Conservation (phyloP, 92 coral and sea anemone genomes). For the Desmophyllum pertusum region DNA sequence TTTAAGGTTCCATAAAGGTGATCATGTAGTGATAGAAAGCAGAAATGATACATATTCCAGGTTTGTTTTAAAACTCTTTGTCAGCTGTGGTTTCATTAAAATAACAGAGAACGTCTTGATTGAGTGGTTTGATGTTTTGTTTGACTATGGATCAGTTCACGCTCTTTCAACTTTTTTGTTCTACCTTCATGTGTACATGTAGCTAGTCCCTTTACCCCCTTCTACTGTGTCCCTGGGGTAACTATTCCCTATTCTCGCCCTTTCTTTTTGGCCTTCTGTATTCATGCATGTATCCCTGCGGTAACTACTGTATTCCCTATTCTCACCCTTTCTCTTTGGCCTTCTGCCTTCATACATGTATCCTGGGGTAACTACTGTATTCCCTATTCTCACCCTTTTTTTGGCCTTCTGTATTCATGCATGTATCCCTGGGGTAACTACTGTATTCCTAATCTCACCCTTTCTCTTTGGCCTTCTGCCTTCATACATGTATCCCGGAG, state of each 20-base stretch:
- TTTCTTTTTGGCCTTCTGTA: background rate
- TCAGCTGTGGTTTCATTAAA: background rate
- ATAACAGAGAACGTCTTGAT: background rate
- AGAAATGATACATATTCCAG: conserved; percentile 89
- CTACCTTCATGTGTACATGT: background rate
- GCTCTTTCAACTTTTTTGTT: background rate
- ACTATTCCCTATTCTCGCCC: background rate
- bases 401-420: background rate
- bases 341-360: background rate
- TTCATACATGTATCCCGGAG: too few relatives aligned
- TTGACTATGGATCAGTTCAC: too few relatives aligned
- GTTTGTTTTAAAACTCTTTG: conserved; percentile 38
- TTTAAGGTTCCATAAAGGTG: conserved; percentile 90
- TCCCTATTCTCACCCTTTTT: background rate
- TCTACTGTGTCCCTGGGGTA: background rate
- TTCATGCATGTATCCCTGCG: background rate
- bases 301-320: background rate
- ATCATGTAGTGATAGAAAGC: conserved; percentile 88
- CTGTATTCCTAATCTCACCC: background rate
- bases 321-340: background rate
- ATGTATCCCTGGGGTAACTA: background rate
- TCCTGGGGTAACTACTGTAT: background rate
- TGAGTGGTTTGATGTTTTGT: background rate
- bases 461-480: too few relatives aligned
- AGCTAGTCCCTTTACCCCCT: background rate